A percentile compares a stretch with the other conserved stretches of the same genome.
Evolutionary conservation across 2,113 vertebrate genomes (phyloP).

Genomic region (Cyprinus carpio): DNA sequence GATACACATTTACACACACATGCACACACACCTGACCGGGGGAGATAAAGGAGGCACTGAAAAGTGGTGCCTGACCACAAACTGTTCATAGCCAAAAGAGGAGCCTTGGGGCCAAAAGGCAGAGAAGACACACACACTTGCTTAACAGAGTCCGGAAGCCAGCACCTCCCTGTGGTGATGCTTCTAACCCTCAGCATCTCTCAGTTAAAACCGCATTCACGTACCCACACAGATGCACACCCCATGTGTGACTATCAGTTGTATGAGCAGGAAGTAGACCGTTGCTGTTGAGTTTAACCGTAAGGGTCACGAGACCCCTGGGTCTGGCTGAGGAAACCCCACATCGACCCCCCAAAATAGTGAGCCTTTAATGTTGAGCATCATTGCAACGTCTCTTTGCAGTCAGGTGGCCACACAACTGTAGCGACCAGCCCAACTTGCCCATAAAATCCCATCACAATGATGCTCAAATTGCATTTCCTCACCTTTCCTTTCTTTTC

Average conservation of each 20-base stretch:
- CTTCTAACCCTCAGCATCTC: slow-evolving; percentile 41
- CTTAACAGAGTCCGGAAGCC: slow-evolving; percentile 49
- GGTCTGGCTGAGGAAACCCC: slow-evolving; percentile 64
- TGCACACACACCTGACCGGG: slow-evolving; percentile 67
- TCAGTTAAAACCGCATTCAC: slow-evolving; percentile 44
- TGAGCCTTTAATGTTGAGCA: not conserved
- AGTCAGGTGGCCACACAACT: not conserved
- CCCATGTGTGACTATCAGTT: slow-evolving; percentile 55
- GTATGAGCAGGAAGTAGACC: slow-evolving; percentile 75
- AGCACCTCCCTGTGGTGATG: slow-evolving; percentile 51
- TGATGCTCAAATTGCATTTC: not conserved
- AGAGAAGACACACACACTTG: slow-evolving; percentile 47
- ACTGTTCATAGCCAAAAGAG: slow-evolving; percentile 75
- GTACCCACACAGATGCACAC: slow-evolving; percentile 59
- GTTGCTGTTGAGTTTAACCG: slow-evolving; percentile 79
- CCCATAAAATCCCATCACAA: not conserved
- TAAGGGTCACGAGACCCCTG: slow-evolving; percentile 70
- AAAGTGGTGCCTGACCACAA: slow-evolving; percentile 71
- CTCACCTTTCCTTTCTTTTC: not conserved
- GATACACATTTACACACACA: slow-evolving; percentile 32
- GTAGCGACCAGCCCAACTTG: not conserved
- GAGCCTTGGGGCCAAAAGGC: slow-evolving; percentile 59
- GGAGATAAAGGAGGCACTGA: slow-evolving; percentile 69
- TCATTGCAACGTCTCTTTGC: not conserved
- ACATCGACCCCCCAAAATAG: not conserved